Evolutionary conservation across 1,140 invertebrate genomes (phyloP).

Genomic region (Trichonephila clavata): DNA sequence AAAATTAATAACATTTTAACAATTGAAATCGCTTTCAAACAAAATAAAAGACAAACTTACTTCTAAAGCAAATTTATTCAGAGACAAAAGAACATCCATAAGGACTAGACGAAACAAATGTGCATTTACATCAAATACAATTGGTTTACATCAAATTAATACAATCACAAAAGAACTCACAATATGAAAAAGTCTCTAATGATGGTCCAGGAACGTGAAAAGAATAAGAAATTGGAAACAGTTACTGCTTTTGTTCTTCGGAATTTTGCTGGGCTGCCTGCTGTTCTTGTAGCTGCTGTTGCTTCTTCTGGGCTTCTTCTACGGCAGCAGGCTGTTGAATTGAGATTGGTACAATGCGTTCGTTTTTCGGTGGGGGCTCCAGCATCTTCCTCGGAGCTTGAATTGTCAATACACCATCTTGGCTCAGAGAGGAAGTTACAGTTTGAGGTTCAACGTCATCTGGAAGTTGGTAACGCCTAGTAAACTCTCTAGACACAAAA

Average conservation of each 20-base stretch:
- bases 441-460: slow-evolving; percentile 84
- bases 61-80: background rate
- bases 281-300: slow-evolving; percentile 21
- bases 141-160: background rate
- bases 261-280: background rate
- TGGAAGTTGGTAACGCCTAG: slow-evolving; percentile 85
- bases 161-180: background rate
- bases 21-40: background rate
- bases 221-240: background rate
- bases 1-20: no score
- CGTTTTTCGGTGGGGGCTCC: slow-evolving; percentile 77
- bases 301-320: slow-evolving; percentile 38
- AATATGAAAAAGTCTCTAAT: background rate
- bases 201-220: background rate
- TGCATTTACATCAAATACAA: background rate
- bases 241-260: background rate
- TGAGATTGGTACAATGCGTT: slow-evolving; percentile 82
- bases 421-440: slow-evolving; percentile 86
- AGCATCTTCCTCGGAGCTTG: slow-evolving; percentile 81
- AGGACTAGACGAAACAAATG: background rate
- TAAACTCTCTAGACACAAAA: slow-evolving; percentile 85
- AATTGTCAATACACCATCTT: slow-evolving; percentile 87
- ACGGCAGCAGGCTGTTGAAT: slow-evolving; percentile 39
- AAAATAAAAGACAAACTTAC: background rate
- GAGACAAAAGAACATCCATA: background rate